Conservation (phyloP, 2,113 vertebrate genomes). For the Gobius niger region DNA sequence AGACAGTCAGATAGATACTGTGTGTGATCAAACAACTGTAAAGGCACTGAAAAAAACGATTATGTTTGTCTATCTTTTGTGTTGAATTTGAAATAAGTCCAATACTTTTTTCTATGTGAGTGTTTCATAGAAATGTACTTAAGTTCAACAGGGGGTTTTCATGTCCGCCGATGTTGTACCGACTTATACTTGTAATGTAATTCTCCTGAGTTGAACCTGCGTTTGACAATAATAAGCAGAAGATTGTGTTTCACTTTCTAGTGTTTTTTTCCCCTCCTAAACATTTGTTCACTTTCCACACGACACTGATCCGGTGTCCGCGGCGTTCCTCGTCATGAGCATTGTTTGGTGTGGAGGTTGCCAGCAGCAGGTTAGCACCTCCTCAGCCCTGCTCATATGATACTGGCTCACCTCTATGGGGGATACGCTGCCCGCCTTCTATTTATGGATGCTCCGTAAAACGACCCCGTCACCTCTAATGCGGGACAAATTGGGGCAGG, state of each 20-base stretch:
- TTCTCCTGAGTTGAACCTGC: slow-evolving; percentile 55
- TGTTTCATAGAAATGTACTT: background rate
- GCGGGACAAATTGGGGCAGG: slow-evolving; percentile 20
- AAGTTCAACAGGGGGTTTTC: background rate
- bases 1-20: no score
- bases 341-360: slow-evolving; percentile 73
- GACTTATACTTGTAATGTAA: slow-evolving; percentile 55
- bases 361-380: slow-evolving; percentile 78
- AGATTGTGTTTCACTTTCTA: slow-evolving; percentile 71
- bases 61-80: background rate
- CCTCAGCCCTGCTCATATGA: slow-evolving; percentile 72
- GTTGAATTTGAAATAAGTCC: background rate
- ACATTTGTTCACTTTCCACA: slow-evolving; percentile 73
- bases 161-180: slow-evolving; percentile 41
- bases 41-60: no score
- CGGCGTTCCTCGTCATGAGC: slow-evolving; percentile 69
- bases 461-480: slow-evolving; percentile 62
- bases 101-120: background rate
- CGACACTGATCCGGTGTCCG: slow-evolving; percentile 74
- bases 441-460: slow-evolving; percentile 75
- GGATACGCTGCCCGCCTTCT: slow-evolving; percentile 60
- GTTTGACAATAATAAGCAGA: slow-evolving; percentile 63
- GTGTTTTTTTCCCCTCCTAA: slow-evolving; percentile 62
- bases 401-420: slow-evolving; percentile 70
- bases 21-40: no score